phyloP scores from a whole-genome alignment of 2,797 vertebrate species.

The Rhinichthys osculus region DNA sequence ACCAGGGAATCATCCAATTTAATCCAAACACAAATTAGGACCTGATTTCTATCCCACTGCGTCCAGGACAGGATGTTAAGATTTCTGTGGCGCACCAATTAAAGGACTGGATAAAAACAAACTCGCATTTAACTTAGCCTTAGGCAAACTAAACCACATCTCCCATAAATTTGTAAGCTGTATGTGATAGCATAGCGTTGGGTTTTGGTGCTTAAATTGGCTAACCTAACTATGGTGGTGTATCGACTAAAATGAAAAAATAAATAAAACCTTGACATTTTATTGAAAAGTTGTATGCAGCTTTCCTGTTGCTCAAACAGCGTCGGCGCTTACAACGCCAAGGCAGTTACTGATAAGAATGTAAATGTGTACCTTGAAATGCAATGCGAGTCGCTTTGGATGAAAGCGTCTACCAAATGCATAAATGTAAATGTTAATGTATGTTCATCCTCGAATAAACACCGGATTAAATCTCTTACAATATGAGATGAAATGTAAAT shows the following conservation, averaged over 20 bases:
- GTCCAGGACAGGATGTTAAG: conserved; percentile 6
- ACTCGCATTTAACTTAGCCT: conserved; percentile 10
- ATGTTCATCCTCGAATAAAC: background rate
- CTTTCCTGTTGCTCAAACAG: too few relatives aligned
- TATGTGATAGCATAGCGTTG: background rate
- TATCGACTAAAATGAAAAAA: background rate
- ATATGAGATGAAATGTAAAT: background rate
- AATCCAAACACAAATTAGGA: conserved; percentile 44
- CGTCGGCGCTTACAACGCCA: too few relatives aligned
- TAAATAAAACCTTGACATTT: background rate
- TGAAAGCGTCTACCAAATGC: too few relatives aligned
- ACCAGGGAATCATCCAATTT: conserved; percentile 25
- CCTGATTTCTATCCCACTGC: background rate
- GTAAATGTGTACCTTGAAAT: too few relatives aligned
- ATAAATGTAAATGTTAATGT: too few relatives aligned
- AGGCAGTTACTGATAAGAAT: too few relatives aligned
- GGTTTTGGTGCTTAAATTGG: conserved; percentile 5
- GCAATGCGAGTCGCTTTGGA: too few relatives aligned
- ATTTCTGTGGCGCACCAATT: conserved; percentile 38
- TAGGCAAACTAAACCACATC: background rate
- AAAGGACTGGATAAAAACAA: conserved; percentile 18
- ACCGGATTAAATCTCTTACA: background rate
- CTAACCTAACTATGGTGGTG: background rate
- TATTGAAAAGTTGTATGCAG: too few relatives aligned
- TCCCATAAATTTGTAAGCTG: conserved; percentile 6